These are phyloP conservation scores for Bradysia coprophila DNA, from an alignment of 1,140 invertebrate genomes.

Conservation along the genomic window DNA sequence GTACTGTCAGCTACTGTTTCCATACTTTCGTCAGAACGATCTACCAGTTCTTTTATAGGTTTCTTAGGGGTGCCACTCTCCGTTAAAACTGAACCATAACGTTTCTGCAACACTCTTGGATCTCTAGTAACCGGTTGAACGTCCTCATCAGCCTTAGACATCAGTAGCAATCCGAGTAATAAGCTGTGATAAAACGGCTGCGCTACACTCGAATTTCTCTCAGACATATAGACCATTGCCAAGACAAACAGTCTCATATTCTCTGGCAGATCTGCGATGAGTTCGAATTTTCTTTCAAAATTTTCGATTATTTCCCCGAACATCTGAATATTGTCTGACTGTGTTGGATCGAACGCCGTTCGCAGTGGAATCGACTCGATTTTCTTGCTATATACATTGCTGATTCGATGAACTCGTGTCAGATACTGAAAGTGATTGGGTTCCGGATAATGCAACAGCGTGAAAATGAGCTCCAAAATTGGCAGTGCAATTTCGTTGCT, in stretches of 20 bases:
- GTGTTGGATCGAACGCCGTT: constrained; percentile 1
- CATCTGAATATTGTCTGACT: constrained; percentile 3
- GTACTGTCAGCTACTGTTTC: constrained; percentile 12
- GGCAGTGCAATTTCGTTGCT: constrained; percentile 37
- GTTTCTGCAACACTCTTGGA: too few species aligned
- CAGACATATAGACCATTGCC: constrained; percentile 48
- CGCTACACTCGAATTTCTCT: too few species aligned
- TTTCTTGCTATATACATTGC: constrained; percentile 10
- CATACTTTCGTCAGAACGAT: not conserved
- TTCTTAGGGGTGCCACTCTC: constrained; percentile 4
- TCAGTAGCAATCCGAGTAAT: too few species aligned
- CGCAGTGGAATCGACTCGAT: not conserved
- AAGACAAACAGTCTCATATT: constrained; percentile 42
- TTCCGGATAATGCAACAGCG: constrained; percentile 30
- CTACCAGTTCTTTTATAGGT: not conserved
- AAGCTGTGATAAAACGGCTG: too few species aligned
- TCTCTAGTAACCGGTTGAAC: too few species aligned
- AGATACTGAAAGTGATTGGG: constrained; percentile 12
- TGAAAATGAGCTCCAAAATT: constrained; percentile 44
- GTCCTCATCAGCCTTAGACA: too few species aligned
- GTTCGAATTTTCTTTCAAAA: constrained; percentile 15
- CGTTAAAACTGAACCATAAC: too few species aligned
- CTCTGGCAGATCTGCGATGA: constrained; percentile 29
- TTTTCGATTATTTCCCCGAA: constrained; percentile 11
- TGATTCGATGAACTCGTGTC: constrained; percentile 17